Base-by-base conservation (phyloP, 1,140 invertebrate genomes). In the Drosophila eugracilis region DNA sequence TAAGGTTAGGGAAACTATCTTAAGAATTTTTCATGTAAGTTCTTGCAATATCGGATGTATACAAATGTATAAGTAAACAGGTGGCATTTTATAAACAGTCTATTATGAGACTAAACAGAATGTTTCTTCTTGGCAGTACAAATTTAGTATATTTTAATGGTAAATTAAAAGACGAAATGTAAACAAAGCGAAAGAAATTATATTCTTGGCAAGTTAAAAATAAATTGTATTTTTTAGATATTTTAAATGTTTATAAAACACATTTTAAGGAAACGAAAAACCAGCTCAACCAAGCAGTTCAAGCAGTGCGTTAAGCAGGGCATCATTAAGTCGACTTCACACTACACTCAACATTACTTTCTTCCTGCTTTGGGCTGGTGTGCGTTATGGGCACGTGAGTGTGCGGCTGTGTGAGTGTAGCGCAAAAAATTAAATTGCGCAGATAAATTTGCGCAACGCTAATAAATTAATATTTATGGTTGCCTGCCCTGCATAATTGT, bases 401-500 rank as follows among this genome's bases (percentile, higher is more conserved):
- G 28, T 42, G 15, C 39, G 30, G 21, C 10, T 50, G 53, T 66
- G n/a, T 50, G 52, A 44, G 57, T 75, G 62, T 75, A 37, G 44
- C 26, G 70, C 42, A 72, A 65, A 63, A 86, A 85, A 88, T 88
- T 89, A 80, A 85, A 85, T 75, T 85, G 85, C 80, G 70, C 66
- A 81, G 74, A 90, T 89, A 81, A 89, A 85, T 85, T 89, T 77
- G 74, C 75, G 77, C 76, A 65, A 80, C 59, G 73, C 76, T 80
- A 85, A 80, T 86, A 86, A 86, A 86, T 86, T 86, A 86, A 88
- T 88, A 86, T 88, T 86, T 88, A 88, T 78, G 81, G 50, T 65
- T 44, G 41, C 52, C 53, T 72, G 77, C 55, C 71, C 66, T 66
- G 57, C 45, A 62, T 75, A 75, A 79, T 65, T 78, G 48, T 69